A percentile compares a stretch with the other conserved stretches of the same genome.
phyloP scores from a whole-genome alignment of 2,888 invertebrate genomes.

The Scotopteryx bipunctaria region DNA sequence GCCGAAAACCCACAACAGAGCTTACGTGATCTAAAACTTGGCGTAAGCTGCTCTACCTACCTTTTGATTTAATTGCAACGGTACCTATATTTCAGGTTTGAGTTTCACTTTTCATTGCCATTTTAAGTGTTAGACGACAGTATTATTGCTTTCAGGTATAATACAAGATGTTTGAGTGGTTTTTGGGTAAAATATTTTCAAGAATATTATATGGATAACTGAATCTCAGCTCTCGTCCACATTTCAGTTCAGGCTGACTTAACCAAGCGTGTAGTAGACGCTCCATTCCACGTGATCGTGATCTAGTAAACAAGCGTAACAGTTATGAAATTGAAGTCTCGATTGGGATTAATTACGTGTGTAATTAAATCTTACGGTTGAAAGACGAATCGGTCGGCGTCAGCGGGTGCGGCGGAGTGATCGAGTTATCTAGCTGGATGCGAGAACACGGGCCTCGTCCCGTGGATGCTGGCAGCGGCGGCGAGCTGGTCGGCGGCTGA shows the following conservation, averaged over 20 bases:
- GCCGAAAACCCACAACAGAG: constrained; percentile 16
- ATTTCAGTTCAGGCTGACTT: constrained; percentile 20
- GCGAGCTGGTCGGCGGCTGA: constrained; percentile 43
- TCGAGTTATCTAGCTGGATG: constrained; percentile 13
- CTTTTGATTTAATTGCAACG: constrained; percentile 8
- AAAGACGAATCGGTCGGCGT: constrained; percentile 37
- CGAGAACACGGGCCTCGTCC: constrained; percentile 44
- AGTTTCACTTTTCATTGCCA: constrained; percentile 20
- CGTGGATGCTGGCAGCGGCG: constrained; percentile 51
- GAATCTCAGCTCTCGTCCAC: background rate
- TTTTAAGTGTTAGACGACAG: background rate
- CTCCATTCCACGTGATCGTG: constrained; percentile 32
- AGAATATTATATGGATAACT: background rate
- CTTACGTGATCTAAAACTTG: constrained; percentile 27
- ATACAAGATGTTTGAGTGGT: too few species aligned
- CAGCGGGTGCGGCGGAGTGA: constrained; percentile 2
- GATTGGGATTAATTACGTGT: constrained; percentile 57
- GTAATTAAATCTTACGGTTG: constrained; percentile 59
- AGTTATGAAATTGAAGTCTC: constrained; percentile 52
- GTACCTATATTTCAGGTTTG: constrained; percentile 18
- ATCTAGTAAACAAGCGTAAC: constrained; percentile 43
- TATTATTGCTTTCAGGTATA: background rate
- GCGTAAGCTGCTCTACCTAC: constrained; percentile 19
- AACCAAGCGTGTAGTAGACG: constrained; percentile 17
- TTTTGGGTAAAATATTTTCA: too few species aligned